Evolutionary conservation across 2,888 invertebrate genomes (phyloP).

Genomic region (Danaus chrysippus): DNA sequence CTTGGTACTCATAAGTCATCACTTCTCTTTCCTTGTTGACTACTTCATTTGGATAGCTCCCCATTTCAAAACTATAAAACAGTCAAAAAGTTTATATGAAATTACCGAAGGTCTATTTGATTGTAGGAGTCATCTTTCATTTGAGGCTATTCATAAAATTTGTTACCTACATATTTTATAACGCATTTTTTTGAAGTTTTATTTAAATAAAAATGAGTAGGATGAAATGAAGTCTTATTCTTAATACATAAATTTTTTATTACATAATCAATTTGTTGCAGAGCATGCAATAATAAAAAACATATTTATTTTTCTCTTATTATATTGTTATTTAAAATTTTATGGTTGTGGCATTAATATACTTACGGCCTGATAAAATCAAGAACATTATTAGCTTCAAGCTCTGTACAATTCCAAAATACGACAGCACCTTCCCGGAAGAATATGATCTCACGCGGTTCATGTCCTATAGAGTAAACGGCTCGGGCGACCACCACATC

Average conservation of each 20-base stretch:
- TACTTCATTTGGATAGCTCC: constrained; percentile 83
- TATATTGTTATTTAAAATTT: too few species aligned
- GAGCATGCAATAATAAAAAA: too few species aligned
- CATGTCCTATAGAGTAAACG: constrained; percentile 86
- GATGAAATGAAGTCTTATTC: too few species aligned
- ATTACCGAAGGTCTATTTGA: constrained; percentile 5
- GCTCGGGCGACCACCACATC: constrained; percentile 92
- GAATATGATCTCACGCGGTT: constrained; percentile 92
- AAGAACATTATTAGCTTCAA: constrained; percentile 88
- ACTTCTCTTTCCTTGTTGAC: constrained; percentile 89
- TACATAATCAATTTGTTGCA: too few species aligned
- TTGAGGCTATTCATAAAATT: too few species aligned
- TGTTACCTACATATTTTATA: too few species aligned
- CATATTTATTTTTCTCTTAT: too few species aligned
- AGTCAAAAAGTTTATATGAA: constrained; percentile 5
- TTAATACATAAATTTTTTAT: too few species aligned
- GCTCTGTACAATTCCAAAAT: constrained; percentile 92
- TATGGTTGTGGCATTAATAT: too few species aligned
- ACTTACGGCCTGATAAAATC: constrained; percentile 81
- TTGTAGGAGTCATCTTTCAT: too few species aligned
- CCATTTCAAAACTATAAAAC: constrained; percentile 66
- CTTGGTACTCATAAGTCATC: constrained; percentile 87
- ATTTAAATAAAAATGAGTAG: too few species aligned
- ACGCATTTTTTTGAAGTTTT: too few species aligned
- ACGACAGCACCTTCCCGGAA: constrained; percentile 95